These are phyloP conservation scores for Caenorhabditis brenneri DNA, from an alignment of 1,140 invertebrate species.

Conservation along the genomic window DNA sequence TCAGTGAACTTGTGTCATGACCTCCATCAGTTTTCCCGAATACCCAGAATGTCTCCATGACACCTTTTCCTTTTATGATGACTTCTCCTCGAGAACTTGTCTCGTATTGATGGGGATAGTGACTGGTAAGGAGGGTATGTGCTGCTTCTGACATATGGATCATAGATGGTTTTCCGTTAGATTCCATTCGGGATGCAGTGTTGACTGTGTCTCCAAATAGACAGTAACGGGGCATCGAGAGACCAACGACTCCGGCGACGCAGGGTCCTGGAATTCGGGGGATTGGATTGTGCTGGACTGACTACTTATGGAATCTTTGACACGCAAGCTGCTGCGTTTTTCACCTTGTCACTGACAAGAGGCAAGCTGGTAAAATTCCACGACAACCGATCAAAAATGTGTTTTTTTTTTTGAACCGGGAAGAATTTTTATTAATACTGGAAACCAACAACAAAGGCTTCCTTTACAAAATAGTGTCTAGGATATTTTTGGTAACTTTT, in stretches of 20 bases:
- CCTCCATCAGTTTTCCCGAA: constrained; percentile 65
- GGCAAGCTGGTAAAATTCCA: too few relatives aligned
- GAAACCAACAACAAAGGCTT: too few relatives aligned
- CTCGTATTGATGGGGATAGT: constrained; percentile 61
- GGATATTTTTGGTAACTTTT: too few relatives aligned
- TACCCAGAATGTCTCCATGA: constrained; percentile 91
- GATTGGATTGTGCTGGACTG: neutral
- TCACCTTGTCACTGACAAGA: too few relatives aligned
- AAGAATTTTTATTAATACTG: too few relatives aligned
- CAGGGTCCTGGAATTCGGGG: constrained; percentile 61
- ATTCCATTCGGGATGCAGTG: constrained; percentile 87
- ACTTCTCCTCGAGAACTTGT: constrained; percentile 66
- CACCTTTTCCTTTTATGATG: constrained; percentile 75
- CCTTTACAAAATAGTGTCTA: too few relatives aligned
- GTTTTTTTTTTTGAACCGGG: too few relatives aligned
- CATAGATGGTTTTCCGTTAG: constrained; percentile 67
- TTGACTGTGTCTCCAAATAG: constrained; percentile 90
- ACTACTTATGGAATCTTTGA: too few relatives aligned
- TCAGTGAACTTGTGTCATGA: neutral
- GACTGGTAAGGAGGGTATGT: constrained; percentile 58
- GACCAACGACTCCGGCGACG: constrained; percentile 72
- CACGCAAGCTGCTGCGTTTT: too few relatives aligned
- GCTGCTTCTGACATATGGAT: constrained; percentile 66
- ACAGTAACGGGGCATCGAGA: constrained; percentile 72
- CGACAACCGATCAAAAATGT: too few relatives aligned